Conservation (phyloP, 2,888 invertebrate species). For the Leucophenga maculata region DNA sequence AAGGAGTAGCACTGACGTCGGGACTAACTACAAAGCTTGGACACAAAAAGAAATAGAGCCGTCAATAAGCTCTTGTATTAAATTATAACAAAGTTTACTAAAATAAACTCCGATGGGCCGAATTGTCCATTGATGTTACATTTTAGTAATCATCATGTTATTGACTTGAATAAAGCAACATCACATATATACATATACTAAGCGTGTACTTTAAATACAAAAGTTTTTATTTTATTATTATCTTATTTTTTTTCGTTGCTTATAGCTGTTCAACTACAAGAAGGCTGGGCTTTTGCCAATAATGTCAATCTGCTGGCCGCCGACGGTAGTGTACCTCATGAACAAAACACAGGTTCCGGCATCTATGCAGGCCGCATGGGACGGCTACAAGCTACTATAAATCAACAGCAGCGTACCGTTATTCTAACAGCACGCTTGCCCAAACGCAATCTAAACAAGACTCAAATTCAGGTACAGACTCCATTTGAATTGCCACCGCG, state of each 20-base stretch:
- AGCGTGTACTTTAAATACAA: background rate
- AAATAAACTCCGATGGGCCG: too few species aligned
- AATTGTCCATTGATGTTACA: too few species aligned
- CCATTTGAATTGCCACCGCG: slow-evolving; percentile 38
- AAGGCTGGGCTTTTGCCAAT: slow-evolving; percentile 76
- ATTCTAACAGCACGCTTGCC: slow-evolving; percentile 61
- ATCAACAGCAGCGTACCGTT: slow-evolving; percentile 43
- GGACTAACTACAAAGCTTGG: too few species aligned
- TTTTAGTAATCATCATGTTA: too few species aligned
- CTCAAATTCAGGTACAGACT: background rate
- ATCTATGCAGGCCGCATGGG: slow-evolving; percentile 74
- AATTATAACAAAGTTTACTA: too few species aligned
- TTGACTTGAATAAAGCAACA: too few species aligned
- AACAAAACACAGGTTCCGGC: slow-evolving; percentile 77
- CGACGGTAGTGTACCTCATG: slow-evolving; percentile 74
- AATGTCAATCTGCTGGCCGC: slow-evolving; percentile 77
- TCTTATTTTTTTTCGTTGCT: slow-evolving; percentile 35
- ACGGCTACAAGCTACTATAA: slow-evolving; percentile 57
- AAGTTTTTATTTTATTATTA: background rate
- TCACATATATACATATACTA: background rate
- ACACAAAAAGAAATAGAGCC: too few species aligned
- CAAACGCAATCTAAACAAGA: slow-evolving; percentile 39
- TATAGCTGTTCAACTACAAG: slow-evolving; percentile 75
- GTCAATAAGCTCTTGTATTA: too few species aligned
- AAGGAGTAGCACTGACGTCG: too few species aligned